Conservation (phyloP, 2,113 vertebrate species). For the Ellobius talpinus region DNA sequence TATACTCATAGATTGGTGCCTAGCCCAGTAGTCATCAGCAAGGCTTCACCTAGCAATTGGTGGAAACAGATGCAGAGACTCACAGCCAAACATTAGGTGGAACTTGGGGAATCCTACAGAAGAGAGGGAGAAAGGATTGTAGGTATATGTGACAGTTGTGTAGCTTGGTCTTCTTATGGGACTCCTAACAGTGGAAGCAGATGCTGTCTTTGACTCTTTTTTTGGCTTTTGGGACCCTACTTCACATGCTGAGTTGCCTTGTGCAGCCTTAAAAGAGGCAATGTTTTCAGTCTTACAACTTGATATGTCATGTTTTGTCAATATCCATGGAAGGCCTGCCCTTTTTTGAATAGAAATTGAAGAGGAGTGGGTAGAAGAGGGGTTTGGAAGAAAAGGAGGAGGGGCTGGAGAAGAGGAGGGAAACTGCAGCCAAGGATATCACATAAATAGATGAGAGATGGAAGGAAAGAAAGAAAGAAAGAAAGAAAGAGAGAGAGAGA, state of each 20-base stretch:
- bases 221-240: neutral
- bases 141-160: neutral
- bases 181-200: neutral
- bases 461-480: too few species aligned
- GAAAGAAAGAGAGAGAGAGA: too few species aligned
- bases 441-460: neutral
- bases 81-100: neutral
- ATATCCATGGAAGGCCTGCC: neutral
- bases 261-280: neutral
- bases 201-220: neutral
- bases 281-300: neutral
- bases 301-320: neutral
- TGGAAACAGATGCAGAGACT: neutral
- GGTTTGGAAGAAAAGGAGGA: fast-evolving
- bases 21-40: neutral
- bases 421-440: neutral
- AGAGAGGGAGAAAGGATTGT: neutral
- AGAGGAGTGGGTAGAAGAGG: neutral
- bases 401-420: neutral
- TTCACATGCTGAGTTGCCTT: neutral
- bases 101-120: neutral
- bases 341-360: neutral
- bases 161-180: neutral
- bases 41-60: neutral
- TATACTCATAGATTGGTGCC: neutral